These are phyloP conservation scores for Agrilus planipennis DNA, from an alignment of 1,140 invertebrate species.

Conservation along the genomic window DNA sequence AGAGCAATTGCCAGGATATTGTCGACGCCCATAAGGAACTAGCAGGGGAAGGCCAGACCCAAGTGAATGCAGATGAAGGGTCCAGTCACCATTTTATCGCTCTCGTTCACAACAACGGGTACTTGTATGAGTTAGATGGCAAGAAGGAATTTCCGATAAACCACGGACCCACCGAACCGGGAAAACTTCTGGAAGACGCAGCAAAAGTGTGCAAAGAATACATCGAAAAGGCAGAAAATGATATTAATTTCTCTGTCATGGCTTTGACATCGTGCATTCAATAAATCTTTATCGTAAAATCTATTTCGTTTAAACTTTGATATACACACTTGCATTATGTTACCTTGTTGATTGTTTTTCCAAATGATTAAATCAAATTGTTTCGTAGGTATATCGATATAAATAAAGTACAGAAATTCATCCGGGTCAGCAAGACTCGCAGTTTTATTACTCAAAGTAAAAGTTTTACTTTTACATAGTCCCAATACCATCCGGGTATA, in stretches of 20 bases:
- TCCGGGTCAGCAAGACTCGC: no score
- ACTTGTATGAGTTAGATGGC: conserved; percentile 87
- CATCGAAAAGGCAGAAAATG: conserved; percentile 71
- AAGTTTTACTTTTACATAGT: no score
- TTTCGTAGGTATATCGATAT: no score
- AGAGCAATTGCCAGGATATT: conserved; percentile 49
- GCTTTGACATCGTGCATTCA: conserved; percentile 56
- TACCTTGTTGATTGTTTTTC: no score
- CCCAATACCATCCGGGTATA: no score
- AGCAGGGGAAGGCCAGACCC: conserved; percentile 81
- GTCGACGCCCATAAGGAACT: conserved; percentile 71
- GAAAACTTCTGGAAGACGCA: conserved; percentile 67
- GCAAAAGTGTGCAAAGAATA: conserved; percentile 69
- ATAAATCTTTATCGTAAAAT: no score
- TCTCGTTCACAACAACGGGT: conserved; percentile 72
- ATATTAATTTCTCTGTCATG: conserved; percentile 73
- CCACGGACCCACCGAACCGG: conserved; percentile 65
- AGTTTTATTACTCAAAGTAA: no score
- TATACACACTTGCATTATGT: no score
- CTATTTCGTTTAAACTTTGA: no score
- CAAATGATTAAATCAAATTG: no score
- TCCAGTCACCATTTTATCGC: conserved; percentile 84
- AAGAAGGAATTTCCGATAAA: conserved; percentile 73
- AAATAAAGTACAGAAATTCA: no score
- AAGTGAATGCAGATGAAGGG: conserved; percentile 47